phyloP scores from a whole-genome alignment of 2,113 vertebrate genomes.

The Crotalus helleri region DNA sequence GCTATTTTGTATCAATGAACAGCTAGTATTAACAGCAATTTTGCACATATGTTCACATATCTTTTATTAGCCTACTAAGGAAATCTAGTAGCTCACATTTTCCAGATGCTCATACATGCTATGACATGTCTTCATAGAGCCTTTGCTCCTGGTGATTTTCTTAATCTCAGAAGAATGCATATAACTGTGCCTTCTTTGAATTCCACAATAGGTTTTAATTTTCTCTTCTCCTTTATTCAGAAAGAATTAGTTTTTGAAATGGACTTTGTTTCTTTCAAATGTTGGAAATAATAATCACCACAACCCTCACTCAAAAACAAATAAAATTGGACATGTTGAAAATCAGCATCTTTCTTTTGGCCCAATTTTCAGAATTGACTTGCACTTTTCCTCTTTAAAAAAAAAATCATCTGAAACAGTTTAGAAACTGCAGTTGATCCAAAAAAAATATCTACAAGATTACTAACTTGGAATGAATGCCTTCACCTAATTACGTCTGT shows the following conservation, averaged over 20 bases:
- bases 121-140: slow-evolving; percentile 1
- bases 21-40: not conserved
- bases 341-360: not conserved
- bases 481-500: not conserved
- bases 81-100: slow-evolving; percentile 23
- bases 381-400: not conserved
- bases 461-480: not conserved
- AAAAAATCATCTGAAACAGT: not conserved
- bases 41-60: slow-evolving; percentile 5
- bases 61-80: slow-evolving; percentile 21
- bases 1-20: not conserved
- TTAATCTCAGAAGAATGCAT: not conserved
- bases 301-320: not conserved
- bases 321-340: not conserved
- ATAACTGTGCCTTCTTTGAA: not conserved
- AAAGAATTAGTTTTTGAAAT: slow-evolving; percentile 1
- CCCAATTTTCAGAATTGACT: not conserved
- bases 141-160: slow-evolving; percentile 1
- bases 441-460: not conserved
- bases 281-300: not conserved
- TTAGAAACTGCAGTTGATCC: not conserved
- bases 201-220: slow-evolving; percentile 4
- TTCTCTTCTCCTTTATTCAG: not conserved
- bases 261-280: not conserved
- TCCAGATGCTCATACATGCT: slow-evolving; percentile 21